Evolutionary conservation across 2,113 vertebrate genomes (phyloP), one percentile per base, ranked within the genome.

Genomic region (Nesogale talazaci): DNA sequence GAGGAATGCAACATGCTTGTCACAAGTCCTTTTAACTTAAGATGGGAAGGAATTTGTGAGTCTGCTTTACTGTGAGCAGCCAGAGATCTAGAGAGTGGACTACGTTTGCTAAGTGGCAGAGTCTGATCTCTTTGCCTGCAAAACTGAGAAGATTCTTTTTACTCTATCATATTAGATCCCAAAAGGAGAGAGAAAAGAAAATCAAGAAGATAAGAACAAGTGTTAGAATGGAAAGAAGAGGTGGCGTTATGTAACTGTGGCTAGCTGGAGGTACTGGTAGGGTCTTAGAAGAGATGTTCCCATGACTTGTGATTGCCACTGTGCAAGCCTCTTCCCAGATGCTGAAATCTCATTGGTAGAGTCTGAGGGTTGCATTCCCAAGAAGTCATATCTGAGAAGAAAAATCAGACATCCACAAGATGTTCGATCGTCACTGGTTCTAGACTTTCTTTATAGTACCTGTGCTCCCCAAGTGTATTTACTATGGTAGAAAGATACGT

Each of bases 401-500:
- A 85, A 36, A 75, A 23, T 81, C 69, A 82, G 67, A 78, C 31
- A 88, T 90, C 15, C 12, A 92, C 15, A 83, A 75, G 23, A 25
- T 81, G 23, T 65, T 15, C 34, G 4, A 77, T 14, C 59, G 8
- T 88, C 34, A 20, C 23, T 87, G 56, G 22, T 75, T 85, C n/a
- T 57, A 67, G 74, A 36, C 31, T 83, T 83, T 63, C 19, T 9
- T 42, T 40, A 17, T 29, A 36, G n/a, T 69, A 63, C 9, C 42
- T 89, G 91, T 89, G 14, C 31, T 88, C 57, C 52, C 46, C 17
- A 36, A 92, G 46, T 74, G 83, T 78, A 87, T 75, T n/a, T 84
- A 57, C 22, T 34, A 12, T 23, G 40, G 36, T 83, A 31, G 63
- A 59, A 89, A 81, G n/a, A 38, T 88, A 78, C n/a, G 77, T 70